Conservation (phyloP, 2,888 invertebrate genomes). For the Hirtodrosophila alboralis region DNA sequence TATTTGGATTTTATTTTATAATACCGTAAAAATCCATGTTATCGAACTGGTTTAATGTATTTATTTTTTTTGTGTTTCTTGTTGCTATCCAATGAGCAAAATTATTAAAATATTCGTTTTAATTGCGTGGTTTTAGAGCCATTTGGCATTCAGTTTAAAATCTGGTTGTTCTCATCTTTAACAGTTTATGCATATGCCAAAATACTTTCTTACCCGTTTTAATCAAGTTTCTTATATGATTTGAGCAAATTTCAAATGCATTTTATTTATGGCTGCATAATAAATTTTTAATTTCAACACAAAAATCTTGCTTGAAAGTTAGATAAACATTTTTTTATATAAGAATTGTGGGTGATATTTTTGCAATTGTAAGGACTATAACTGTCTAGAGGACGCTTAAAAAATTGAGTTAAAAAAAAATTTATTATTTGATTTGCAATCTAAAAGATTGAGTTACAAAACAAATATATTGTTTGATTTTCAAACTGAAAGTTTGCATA, state of each 20-base stretch:
- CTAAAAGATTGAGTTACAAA: too few relatives aligned
- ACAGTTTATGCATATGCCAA: constrained; percentile 17
- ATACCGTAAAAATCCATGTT: constrained; percentile 19
- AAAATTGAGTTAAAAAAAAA: too few relatives aligned
- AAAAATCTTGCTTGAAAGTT: not conserved
- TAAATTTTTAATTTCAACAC: constrained; percentile 1
- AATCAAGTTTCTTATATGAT: constrained; percentile 24
- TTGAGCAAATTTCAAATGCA: constrained; percentile 9
- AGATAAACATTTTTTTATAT: too few relatives aligned
- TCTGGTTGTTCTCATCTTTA: constrained; percentile 26
- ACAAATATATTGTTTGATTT: too few relatives aligned
- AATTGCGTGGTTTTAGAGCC: constrained; percentile 49
- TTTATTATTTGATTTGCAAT: too few relatives aligned
- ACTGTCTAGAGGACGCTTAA: too few relatives aligned
- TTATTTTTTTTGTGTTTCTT: constrained; percentile 35
- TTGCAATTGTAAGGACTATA: too few relatives aligned
- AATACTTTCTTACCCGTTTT: constrained; percentile 11
- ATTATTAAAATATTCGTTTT: constrained; percentile 37
- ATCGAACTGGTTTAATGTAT: constrained; percentile 45
- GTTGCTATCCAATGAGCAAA: constrained; percentile 39
- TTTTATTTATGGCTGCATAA: not conserved
- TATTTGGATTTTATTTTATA: constrained; percentile 4
- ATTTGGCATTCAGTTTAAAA: constrained; percentile 63
- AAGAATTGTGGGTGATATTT: too few relatives aligned
- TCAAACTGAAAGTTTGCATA: too few relatives aligned